phyloP scores from a whole-genome alignment of 2,797 vertebrate genomes.

The Poeciliopsis gracilis region DNA sequence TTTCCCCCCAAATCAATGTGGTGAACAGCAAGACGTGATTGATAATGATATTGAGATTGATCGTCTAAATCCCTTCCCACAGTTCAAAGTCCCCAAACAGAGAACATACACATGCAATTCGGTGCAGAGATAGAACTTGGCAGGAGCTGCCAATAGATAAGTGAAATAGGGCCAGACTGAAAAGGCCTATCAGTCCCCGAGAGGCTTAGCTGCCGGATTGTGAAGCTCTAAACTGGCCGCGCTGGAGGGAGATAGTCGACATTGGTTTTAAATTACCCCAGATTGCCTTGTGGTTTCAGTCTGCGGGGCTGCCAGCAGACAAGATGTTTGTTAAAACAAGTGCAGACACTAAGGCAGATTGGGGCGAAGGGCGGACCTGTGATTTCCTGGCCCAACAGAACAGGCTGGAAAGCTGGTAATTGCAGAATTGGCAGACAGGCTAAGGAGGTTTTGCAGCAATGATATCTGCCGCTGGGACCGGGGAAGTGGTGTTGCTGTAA shows the following conservation, averaged over 20 bases:
- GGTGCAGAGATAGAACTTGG: conserved; percentile 78
- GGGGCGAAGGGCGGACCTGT: conserved; percentile 76
- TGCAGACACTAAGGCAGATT: conserved; percentile 77
- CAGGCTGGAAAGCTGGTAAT: conserved; percentile 76
- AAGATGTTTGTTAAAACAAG: conserved; percentile 86
- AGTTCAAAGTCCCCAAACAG: conserved; percentile 87
- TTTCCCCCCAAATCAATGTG: conserved; percentile 85
- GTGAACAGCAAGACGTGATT: conserved; percentile 84
- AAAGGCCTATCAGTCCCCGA: conserved; percentile 82
- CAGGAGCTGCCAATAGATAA: conserved; percentile 85
- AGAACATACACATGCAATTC: conserved; percentile 83
- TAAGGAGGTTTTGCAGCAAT: conserved; percentile 71
- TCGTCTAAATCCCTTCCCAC: conserved; percentile 88
- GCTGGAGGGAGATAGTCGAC: conserved; percentile 78
- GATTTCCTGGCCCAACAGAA: conserved; percentile 76
- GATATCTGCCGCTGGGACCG: conserved; percentile 70
- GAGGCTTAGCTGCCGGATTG: conserved; percentile 82
- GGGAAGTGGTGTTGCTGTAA: conserved; percentile 35
- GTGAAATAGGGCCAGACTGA: conserved; percentile 85
- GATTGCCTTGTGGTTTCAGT: conserved; percentile 85
- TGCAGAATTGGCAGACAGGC: conserved; percentile 79
- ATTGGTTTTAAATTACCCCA: conserved; percentile 86
- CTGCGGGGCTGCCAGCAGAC: conserved; percentile 77
- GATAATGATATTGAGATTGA: conserved; percentile 92
- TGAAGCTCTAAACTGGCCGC: conserved; percentile 77